These are phyloP conservation scores for Periparus ater DNA, from an alignment of 2,797 vertebrate species.

Conservation along the genomic window DNA sequence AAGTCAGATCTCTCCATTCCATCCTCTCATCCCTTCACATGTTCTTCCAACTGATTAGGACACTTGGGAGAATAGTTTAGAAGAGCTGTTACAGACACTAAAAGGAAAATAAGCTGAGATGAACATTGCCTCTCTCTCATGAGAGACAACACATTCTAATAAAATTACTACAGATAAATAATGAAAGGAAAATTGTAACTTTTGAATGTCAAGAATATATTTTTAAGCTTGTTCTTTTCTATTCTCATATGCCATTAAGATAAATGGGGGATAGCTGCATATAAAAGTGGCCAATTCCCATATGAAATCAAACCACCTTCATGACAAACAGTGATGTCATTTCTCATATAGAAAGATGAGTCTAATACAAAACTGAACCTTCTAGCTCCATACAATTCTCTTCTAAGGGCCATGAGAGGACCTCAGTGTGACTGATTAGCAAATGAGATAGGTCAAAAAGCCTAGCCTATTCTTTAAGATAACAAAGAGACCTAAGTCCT, in stretches of 20 bases:
- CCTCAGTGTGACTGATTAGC: not conserved
- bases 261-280: not conserved
- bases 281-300: not conserved
- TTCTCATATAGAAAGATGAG: not conserved
- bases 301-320: not conserved
- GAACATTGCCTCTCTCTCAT: not conserved
- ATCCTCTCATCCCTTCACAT: not conserved
- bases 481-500: not conserved
- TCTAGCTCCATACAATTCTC: not conserved
- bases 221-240: not conserved
- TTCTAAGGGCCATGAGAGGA: not conserved
- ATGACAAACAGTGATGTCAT: not conserved
- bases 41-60: not conserved
- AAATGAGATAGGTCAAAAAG: not conserved
- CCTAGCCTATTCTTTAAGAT: not conserved
- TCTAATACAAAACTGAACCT: not conserved
- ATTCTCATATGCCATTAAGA: not conserved
- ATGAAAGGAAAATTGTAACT: not conserved
- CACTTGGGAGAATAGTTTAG: not conserved
- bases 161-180: not conserved
- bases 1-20: not conserved
- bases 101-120: not conserved
- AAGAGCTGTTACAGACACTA: not conserved
- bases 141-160: not conserved
- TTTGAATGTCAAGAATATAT: not conserved